A percentile compares a stretch with the other conserved stretches of the same genome.
These are phyloP conservation scores for Brachyopa scutellaris DNA, from an alignment of 2,888 invertebrate species.

Conservation along the genomic window DNA sequence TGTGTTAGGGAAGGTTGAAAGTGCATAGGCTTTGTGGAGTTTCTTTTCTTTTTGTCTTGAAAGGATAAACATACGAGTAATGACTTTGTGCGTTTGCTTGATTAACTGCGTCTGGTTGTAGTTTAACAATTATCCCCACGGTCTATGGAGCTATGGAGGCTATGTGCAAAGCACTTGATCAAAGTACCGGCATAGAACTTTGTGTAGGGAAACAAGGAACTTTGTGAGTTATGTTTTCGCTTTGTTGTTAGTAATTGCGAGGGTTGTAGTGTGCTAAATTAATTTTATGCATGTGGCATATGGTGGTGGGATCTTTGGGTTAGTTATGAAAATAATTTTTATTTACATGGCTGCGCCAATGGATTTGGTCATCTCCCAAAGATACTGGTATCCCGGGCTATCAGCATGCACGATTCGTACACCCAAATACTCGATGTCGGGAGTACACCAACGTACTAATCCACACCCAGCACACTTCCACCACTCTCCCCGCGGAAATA, in stretches of 20 bases:
- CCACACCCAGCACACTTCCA: no score
- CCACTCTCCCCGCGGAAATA: no score
- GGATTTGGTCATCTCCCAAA: no score
- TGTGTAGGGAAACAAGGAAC: conserved; percentile 20
- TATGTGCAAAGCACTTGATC: background rate
- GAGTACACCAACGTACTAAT: no score
- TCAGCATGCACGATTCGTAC: no score
- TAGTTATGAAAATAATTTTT: no score
- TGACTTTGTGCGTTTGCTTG: conserved; percentile 62
- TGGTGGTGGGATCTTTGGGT: no score
- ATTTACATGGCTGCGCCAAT: no score
- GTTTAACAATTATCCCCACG: conserved; percentile 64
- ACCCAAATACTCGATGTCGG: no score
- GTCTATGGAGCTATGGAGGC: conserved; percentile 3
- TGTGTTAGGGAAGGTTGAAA: conserved; percentile 7
- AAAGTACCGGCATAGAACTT: conserved; percentile 23
- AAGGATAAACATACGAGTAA: conserved; percentile 53
- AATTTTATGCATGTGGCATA: no score
- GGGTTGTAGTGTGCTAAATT: conserved; percentile 1
- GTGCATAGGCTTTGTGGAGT: conserved; percentile 17
- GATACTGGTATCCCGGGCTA: no score
- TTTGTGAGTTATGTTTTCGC: conserved; percentile 35
- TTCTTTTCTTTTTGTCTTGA: background rate
- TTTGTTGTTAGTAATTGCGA: conserved; percentile 14
- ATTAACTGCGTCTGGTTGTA: conserved; percentile 54